Evolutionary conservation across 2,888 invertebrate genomes (phyloP), one percentile per base, ranked within the genome.

Genomic region (Phasia obesa): DNA sequence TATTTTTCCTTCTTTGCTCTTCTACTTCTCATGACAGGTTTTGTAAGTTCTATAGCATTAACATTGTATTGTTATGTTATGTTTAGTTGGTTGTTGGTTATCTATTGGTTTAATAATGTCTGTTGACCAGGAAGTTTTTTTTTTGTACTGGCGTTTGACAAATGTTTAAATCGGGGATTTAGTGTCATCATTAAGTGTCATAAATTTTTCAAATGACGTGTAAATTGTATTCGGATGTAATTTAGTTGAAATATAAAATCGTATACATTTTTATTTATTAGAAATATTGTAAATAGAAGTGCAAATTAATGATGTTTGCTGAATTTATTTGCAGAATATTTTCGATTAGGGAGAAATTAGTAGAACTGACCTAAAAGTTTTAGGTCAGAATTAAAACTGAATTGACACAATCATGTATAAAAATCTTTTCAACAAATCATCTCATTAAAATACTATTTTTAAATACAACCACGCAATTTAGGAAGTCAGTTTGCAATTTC

Each of bases 201-300:
- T 83, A 83, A 83, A 83, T 83, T 82, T 74, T 59, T 49, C 53
- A 60, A 71, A 71, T 83, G 83, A 83, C 67, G 83, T 83, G 83
- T 76, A 83, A 79, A 83, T 83, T 79, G 75, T 76, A 60, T 47
- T 67, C 79, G 83, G 79, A 79, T 83, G 79, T 83, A 55, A 76
- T 83, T 79, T 79, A 65, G 57, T 65, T 70, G 44, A 51, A 60
- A 55, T 74, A 49, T 25, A 6, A 49, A 59, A 57, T 59, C n/a
- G 19, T 4, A 25, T 21, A 75, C 71, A 60, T 76, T 67, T 55
- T 25, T 67, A 38, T 77, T 77, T 77, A 62, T 69, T 69, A 60
- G 38, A 62, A 23, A 47, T 17, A 35, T 53, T 31, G 15, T 19
- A 2, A n/a, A 23, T 0, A 35, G 6, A 47, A 38, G 21, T 4